Evolutionary conservation across 2,797 vertebrate genomes (phyloP).

Genomic region (Chrysolophus pictus): DNA sequence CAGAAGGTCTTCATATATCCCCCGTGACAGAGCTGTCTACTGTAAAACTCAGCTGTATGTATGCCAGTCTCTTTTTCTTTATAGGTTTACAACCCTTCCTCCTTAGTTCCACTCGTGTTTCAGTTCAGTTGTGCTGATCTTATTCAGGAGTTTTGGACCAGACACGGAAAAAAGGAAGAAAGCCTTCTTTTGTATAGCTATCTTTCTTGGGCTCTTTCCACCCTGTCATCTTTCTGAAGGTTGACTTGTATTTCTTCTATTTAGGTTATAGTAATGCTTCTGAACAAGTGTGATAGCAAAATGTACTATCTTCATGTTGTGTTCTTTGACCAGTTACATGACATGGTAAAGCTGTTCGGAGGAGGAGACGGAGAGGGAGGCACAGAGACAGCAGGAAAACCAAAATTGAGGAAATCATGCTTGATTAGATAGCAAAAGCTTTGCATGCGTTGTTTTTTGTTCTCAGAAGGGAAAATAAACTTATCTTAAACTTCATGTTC

Average conservation of each 20-base stretch:
- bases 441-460: neutral
- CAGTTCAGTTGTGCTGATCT: neutral
- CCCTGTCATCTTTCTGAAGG: neutral
- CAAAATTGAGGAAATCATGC: constrained; percentile 43
- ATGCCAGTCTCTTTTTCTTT: neutral
- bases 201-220: neutral
- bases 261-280: neutral
- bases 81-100: neutral
- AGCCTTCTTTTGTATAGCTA: too few species aligned
- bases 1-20: neutral
- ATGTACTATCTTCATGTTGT: neutral
- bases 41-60: neutral
- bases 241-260: neutral
- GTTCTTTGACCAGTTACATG: constrained; percentile 58
- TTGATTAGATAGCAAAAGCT: constrained; percentile 53
- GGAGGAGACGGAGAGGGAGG: neutral
- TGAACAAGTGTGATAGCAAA: neutral
- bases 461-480: neutral
- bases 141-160: neutral
- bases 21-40: neutral
- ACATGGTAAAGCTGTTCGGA: constrained; percentile 37
- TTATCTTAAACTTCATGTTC: neutral
- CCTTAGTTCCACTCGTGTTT: neutral
- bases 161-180: neutral
- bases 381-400: constrained; percentile 36